Evolutionary conservation across 2,797 vertebrate species (phyloP).

Genomic region (Streptopelia turtur): DNA sequence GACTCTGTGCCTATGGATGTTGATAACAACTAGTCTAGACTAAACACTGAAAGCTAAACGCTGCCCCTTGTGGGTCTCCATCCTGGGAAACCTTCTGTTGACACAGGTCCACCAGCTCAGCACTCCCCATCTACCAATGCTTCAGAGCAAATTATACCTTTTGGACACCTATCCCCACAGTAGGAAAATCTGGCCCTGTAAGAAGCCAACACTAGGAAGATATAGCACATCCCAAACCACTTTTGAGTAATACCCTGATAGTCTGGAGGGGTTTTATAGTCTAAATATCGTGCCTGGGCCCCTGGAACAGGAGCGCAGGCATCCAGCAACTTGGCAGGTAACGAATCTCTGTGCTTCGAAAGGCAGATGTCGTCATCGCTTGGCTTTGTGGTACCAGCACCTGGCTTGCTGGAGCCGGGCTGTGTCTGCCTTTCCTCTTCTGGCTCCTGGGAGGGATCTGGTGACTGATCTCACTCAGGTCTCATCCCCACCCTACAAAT

Average conservation of each 20-base stretch:
- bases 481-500: background rate
- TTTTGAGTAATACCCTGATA: background rate
- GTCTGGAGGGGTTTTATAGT: background rate
- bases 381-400: background rate
- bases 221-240: background rate
- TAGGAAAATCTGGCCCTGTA: background rate
- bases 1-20: accelerated
- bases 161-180: background rate
- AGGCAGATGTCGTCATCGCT: background rate
- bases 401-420: background rate
- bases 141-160: background rate
- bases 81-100: background rate
- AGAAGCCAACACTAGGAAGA: background rate
- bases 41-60: background rate
- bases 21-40: background rate
- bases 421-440: slow-evolving; percentile 5
- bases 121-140: background rate
- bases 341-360: background rate
- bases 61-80: background rate
- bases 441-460: background rate
- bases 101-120: background rate
- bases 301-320: background rate
- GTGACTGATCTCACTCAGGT: background rate
- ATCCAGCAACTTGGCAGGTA: background rate
- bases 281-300: background rate